Evolutionary conservation across 2,113 vertebrate species (phyloP).

Genomic region (Geococcyx californianus): DNA sequence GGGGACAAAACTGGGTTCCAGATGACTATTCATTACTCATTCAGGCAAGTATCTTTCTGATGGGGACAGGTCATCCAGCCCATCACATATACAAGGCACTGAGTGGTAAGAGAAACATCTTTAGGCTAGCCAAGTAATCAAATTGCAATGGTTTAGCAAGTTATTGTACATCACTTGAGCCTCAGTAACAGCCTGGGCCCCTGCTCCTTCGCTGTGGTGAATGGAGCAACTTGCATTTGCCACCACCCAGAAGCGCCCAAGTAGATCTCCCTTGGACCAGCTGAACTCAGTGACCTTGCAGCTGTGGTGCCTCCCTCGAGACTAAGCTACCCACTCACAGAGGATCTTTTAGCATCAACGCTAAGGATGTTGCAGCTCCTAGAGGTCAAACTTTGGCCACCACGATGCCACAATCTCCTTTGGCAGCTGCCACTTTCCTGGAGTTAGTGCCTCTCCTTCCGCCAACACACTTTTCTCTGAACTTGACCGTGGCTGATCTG

Average conservation of each 20-base stretch:
- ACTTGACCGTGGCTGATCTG: background rate
- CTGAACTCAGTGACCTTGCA: fast-evolving
- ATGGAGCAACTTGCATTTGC: background rate
- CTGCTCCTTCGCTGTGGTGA: fast-evolving
- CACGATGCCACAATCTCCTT: background rate
- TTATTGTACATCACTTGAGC: background rate
- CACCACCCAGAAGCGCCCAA: background rate
- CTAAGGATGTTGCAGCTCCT: background rate
- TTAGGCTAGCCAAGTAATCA: background rate
- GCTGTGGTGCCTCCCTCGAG: background rate
- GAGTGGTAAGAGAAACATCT: background rate
- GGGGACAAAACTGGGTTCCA: background rate
- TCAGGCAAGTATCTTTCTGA: background rate
- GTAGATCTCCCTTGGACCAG: background rate
- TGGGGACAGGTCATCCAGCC: background rate
- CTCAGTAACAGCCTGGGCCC: background rate
- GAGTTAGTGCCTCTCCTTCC: background rate
- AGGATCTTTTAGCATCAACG: background rate
- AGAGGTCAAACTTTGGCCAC: background rate
- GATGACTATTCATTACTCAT: background rate
- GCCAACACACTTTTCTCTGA: fast-evolving
- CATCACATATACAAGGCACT: background rate
- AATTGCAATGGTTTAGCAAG: background rate
- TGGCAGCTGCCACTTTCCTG: background rate
- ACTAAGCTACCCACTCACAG: background rate